Evolutionary conservation across 2,888 invertebrate genomes (phyloP).

Genomic region (Brassicogethes aeneus): DNA sequence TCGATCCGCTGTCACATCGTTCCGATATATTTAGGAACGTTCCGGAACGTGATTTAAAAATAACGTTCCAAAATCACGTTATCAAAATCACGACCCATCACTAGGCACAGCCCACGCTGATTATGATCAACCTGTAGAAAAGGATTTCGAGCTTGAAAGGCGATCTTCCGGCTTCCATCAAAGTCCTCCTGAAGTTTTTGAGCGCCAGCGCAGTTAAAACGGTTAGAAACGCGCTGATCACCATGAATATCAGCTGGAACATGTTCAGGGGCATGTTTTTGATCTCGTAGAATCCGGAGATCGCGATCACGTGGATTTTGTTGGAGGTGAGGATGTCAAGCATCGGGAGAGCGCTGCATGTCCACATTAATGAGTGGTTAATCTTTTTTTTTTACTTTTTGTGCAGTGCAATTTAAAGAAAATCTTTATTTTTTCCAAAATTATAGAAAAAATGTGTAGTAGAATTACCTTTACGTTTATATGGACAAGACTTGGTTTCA

Average conservation of each 20-base stretch:
- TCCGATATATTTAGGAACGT: too few species aligned
- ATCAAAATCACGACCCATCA: conserved; percentile 64
- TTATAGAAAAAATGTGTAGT: too few species aligned
- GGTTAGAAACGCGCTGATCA: conserved; percentile 63
- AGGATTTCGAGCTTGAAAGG: conserved; percentile 55
- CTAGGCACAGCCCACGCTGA: conserved; percentile 64
- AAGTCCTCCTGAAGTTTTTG: conserved; percentile 57
- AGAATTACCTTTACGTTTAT: too few species aligned
- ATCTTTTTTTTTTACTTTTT: too few species aligned
- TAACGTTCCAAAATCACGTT: too few species aligned
- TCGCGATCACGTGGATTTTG: conserved; percentile 67
- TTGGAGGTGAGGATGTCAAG: conserved; percentile 73
- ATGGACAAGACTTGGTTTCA: too few species aligned
- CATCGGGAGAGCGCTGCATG: conserved; percentile 76
- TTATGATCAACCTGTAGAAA: conserved; percentile 69
- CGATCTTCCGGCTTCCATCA: conserved; percentile 46
- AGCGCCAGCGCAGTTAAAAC: conserved; percentile 68
- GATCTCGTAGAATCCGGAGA: conserved; percentile 78
- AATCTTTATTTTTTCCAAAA: too few species aligned
- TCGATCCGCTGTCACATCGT: too few species aligned
- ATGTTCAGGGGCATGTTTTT: conserved; percentile 26
- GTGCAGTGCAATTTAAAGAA: too few species aligned
- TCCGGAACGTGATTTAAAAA: too few species aligned
- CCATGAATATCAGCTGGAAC: conserved; percentile 25
- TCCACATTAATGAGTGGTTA: too few species aligned